A percentile compares a stretch with the other conserved stretches of the same genome.
phyloP scores from a whole-genome alignment of 2,888 invertebrate genomes.

The Sisyra terminalis region DNA sequence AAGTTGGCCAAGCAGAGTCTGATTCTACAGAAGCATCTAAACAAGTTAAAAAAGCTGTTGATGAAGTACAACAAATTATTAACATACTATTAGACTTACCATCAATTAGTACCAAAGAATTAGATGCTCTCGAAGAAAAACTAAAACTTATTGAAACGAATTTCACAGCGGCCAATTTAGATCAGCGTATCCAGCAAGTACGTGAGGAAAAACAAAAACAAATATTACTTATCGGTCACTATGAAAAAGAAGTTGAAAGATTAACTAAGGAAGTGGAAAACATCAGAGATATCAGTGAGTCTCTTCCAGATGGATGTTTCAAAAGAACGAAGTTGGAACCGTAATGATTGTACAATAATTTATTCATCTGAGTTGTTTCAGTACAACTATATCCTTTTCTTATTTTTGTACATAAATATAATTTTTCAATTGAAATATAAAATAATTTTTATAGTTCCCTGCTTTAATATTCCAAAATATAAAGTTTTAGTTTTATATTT shows the following conservation, averaged over 20 bases:
- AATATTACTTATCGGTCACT: constrained; percentile 57
- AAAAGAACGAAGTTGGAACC: constrained; percentile 64
- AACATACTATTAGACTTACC: constrained; percentile 59
- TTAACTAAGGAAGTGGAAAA: constrained; percentile 65
- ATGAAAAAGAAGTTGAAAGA: constrained; percentile 55
- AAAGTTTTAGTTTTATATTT: no score
- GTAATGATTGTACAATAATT: constrained; percentile 16
- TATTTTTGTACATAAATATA: constrained; percentile 1
- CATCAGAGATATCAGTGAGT: constrained; percentile 60
- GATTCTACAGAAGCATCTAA: constrained; percentile 66
- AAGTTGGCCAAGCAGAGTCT: constrained; percentile 76
- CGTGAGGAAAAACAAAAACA: constrained; percentile 40
- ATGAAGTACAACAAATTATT: constrained; percentile 61
- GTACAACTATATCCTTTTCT: no score
- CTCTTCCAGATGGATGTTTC: constrained; percentile 68
- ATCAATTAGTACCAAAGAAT: constrained; percentile 48
- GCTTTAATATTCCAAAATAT: no score
- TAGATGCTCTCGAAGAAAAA: constrained; percentile 42
- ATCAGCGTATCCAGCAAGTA: constrained; percentile 55
- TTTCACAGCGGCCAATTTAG: constrained; percentile 53
- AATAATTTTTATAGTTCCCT: neutral
- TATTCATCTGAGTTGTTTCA: neutral
- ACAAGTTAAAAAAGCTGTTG: constrained; percentile 65
- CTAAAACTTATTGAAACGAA: constrained; percentile 53
- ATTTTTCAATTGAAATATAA: neutral